Conservation (phyloP, 1,140 invertebrate genomes). For the Cherax destructor region DNA sequence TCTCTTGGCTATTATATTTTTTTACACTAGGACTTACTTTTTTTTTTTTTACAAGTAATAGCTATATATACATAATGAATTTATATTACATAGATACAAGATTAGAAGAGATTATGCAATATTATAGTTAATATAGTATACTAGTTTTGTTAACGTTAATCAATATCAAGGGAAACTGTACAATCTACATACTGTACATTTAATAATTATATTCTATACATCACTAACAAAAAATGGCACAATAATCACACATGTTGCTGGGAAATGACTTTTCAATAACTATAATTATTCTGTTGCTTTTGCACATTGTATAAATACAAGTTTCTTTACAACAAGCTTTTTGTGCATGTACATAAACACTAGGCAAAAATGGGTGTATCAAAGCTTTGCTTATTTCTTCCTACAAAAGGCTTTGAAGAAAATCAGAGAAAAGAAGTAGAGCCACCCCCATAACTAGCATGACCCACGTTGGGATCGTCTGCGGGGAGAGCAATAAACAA, state of each 20-base stretch:
- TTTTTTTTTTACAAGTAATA: conserved; percentile 8
- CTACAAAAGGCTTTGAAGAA: conserved; percentile 51
- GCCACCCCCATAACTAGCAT: conserved; percentile 62
- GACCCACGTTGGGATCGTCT: conserved; percentile 65
- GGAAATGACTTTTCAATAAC: neutral
- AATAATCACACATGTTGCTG: neutral
- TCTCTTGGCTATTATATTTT: conserved; percentile 14
- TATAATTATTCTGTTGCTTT: neutral
- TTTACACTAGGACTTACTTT: neutral
- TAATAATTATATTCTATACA: neutral
- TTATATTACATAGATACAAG: conserved; percentile 30
- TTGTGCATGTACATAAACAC: conserved; percentile 3
- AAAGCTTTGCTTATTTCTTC: conserved; percentile 25
- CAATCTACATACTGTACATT: conserved; percentile 14
- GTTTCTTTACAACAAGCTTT: neutral
- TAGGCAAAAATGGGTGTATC: neutral
- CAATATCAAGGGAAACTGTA: conserved; percentile 23
- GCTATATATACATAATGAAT: conserved; percentile 3
- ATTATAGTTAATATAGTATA: conserved; percentile 6
- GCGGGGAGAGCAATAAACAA: conserved; percentile 57
- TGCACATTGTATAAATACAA: neutral
- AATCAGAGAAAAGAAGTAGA: conserved; percentile 55
- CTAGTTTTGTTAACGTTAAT: neutral
- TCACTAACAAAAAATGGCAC: conserved; percentile 10
- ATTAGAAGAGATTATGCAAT: conserved; percentile 4